Evolutionary conservation across 1,140 invertebrate species (phyloP), one percentile per base, ranked within the genome.

Genomic region (Nasonia giraulti): DNA sequence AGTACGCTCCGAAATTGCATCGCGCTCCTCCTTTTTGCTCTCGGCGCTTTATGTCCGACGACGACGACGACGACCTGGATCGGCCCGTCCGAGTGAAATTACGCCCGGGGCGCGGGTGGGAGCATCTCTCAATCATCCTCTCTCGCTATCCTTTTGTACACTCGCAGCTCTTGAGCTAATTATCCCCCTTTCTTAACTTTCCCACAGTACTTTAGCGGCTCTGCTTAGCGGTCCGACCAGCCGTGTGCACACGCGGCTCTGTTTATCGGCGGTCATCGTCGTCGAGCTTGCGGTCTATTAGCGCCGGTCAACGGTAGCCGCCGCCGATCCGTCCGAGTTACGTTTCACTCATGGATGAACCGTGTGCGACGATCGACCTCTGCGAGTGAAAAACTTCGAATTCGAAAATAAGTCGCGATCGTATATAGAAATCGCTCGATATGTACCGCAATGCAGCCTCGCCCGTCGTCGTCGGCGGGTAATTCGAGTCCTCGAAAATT

Each of bases 81-180:
- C 89, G 89, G 86, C 88, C 85, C 86, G 20, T 33, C 23, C 68
- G 74, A 91, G 91, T 91, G 90, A 92, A 92, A 92, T 91, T 90
- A 84, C 85, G 91, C 91, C 88, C 85, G 84, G 73, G 90, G 91
- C 91, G 87, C 87, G 86, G 91, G 91, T 90, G 91, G 89, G 87
- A 87, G 76, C 83, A 82, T 73, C 68, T 83, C 47, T 85, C 74
- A 83, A 85, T 87, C 47, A 69, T 82, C 68, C 66, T 80, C 17
- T 37, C 76, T 50, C 74, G 44, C 55, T 23, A 62, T 68, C 75
- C 17, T 37, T 76, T 68, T 31, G 47, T 55, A 37, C 33, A 37
- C 33, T 75, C 47, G n/a, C 33, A 37, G 33, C 14, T 17, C 44
- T 68, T 40, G 27, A 55, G 27, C 77, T 31, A 12, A 2, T 31